Base-by-base conservation (phyloP, 2,113 vertebrate species). In the Corythoichthys intestinalis region DNA sequence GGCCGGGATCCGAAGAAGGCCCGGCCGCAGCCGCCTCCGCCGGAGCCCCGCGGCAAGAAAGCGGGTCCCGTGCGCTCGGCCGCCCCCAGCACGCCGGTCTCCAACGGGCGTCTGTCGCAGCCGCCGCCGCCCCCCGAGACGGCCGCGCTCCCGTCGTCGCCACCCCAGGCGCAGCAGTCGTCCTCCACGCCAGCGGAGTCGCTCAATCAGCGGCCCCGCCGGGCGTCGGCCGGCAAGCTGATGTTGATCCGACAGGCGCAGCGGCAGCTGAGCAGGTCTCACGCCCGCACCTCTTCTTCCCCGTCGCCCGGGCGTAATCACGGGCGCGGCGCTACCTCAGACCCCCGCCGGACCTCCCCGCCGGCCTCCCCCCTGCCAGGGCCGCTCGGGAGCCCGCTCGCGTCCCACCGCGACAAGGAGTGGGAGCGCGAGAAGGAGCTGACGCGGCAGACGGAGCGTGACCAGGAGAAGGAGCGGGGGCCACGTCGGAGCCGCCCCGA, bases 321-420 rank as follows among this genome's bases (percentile, higher is more conserved):
- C 44, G 82, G 87, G 70, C 68, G 75, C 20, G 84, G 77, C 95
- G 95, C 96, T 98, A 98, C 96, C 96, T 98, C 96, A 95, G 94
- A 94, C 90, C 88, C 93, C 60, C 94, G 95, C 86, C 89, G 90
- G 66, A 77, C 74, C 67, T 75, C 81, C 79, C 58, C 75, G 70
- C 17, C 69, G 44, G 72, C 74, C 70, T 47, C 75, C 71, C 82
- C 76, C 75, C 73, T 35, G 63, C 69, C 85, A 0, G 83, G 78
- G 56, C 84, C 78, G 93, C 93, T 94, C 88, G 95, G 94, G 91
- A 92, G 34, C 34, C 56, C 92, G 81, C 92, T 66, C 78, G 87
- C 88, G 0, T 75, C 77, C 11, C 79, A 88, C 77, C 85, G 82
- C 13, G 77, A 83, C 76, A 80, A 84, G 72, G 84, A 86, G 44